These are phyloP conservation scores for Electrophaes corylata DNA, from an alignment of 2,888 invertebrate species.

Conservation along the genomic window DNA sequence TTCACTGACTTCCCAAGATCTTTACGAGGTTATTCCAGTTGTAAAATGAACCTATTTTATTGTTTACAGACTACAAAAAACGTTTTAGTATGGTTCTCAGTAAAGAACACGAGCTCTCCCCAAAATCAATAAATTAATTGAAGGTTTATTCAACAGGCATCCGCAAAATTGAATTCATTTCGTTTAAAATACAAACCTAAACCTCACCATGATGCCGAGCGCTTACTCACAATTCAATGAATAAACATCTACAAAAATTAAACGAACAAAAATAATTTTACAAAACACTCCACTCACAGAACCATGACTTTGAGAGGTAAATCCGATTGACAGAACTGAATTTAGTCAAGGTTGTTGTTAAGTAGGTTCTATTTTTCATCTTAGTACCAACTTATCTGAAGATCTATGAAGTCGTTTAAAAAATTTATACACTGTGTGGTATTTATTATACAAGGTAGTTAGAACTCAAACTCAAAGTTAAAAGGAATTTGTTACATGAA, in stretches of 20 bases:
- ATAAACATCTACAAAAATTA: slow-evolving; percentile 36
- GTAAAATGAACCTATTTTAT: too few relatives aligned
- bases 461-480: too few relatives aligned
- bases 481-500: too few relatives aligned
- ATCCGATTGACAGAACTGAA: neutral
- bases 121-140: slow-evolving; percentile 17
- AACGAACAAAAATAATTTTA: slow-evolving; percentile 33
- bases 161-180: slow-evolving; percentile 23
- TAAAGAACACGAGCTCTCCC: neutral
- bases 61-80: neutral
- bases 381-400: too few relatives aligned
- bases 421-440: too few relatives aligned
- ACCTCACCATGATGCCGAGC: slow-evolving; percentile 35
- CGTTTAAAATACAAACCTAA: slow-evolving; percentile 36
- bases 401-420: too few relatives aligned
- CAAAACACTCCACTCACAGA: slow-evolving; percentile 20
- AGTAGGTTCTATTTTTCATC: too few relatives aligned
- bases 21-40: too few relatives aligned
- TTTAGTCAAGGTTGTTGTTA: neutral
- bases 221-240: slow-evolving; percentile 34
- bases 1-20: too few relatives aligned
- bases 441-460: too few relatives aligned
- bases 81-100: neutral
- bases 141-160: slow-evolving; percentile 14
- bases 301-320: neutral